Evolutionary conservation across 1,140 invertebrate genomes (phyloP), one percentile per base, ranked within the genome.

Genomic region (Bicyclus anynana): DNA sequence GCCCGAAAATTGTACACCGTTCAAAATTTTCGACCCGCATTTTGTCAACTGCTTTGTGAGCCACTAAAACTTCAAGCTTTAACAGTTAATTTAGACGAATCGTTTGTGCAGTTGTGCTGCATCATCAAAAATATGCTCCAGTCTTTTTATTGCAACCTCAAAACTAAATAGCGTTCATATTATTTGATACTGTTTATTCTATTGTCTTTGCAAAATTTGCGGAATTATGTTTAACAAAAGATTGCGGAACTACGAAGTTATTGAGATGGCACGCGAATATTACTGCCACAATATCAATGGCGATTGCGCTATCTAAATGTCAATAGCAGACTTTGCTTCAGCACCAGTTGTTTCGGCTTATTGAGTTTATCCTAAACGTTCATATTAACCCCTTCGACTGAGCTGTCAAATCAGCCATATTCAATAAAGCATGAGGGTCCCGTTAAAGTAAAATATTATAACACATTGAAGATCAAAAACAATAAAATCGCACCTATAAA

Each of bases 281-380:
- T 10, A 42, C 59, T 60, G 56, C 53, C 63, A 67, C 51, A 72
- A 72, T 69, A 59, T 59, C 56, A 72, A 77, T 72, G 71, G 71
- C 61, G 50, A 76, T 77, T 73, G 72, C 72, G 78, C 73, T 86
- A 79, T 71, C 69, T 58, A 71, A 72, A 74, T 73, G 85, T 88
- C 83, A 88, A 84, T 81, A 75, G 80, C 85, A 88, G 83, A 73
- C 81, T 86, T 76, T 69, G 69, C 75, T 73, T 74, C 82, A 69
- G 74, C 85, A 86, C 83, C 84, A 77, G 85, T 88, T 86, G 85
- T 84, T 84, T 80, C 72, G 70, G 79, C 76, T 86, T 88, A 88
- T 88, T 88, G 83, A 74, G 79, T 86, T 85, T 84, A 84, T 82
- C 80, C 80, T 80, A 80, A 86, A 74, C 81, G 79, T 74, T 84